phyloP scores from a whole-genome alignment of 2,888 invertebrate species.

The Deroplatys truncata region DNA sequence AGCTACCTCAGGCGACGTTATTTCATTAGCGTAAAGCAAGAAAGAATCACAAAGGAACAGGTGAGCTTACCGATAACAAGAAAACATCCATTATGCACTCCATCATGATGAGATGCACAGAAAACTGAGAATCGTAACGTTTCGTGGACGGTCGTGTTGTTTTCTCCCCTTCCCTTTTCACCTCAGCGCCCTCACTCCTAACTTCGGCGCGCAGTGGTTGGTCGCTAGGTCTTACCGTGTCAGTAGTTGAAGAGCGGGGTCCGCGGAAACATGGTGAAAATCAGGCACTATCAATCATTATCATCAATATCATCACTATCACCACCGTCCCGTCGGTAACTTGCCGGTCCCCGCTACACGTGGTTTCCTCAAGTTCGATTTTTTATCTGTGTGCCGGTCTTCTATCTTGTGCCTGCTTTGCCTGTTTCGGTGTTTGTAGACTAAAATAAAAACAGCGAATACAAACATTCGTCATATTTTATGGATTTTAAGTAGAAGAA shows the following conservation, averaged over 20 bases:
- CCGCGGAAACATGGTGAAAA: neutral
- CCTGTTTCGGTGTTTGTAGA: neutral
- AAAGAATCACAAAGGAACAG: neutral
- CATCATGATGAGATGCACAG: neutral
- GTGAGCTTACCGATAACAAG: neutral
- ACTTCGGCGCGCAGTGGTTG: neutral
- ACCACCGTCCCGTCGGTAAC: neutral
- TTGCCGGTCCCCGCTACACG: neutral
- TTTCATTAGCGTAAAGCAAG: too few relatives aligned
- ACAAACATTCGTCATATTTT: neutral
- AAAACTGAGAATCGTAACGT: neutral
- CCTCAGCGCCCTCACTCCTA: neutral
- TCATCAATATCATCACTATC: neutral
- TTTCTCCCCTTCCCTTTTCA: neutral
- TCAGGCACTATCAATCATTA: neutral
- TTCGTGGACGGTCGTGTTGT: neutral
- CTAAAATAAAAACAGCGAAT: neutral
- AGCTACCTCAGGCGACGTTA: too few relatives aligned
- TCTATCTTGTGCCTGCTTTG: neutral
- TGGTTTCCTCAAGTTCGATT: neutral
- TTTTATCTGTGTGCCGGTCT: neutral
- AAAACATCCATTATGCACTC: neutral
- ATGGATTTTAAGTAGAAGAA: neutral
- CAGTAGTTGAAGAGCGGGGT: neutral
- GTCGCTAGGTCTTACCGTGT: neutral